Percentiles rank a stretch among this genome's conserved stretches.
Conservation (phyloP, 2,888 invertebrate genomes). For the Osmoderma eremita region DNA sequence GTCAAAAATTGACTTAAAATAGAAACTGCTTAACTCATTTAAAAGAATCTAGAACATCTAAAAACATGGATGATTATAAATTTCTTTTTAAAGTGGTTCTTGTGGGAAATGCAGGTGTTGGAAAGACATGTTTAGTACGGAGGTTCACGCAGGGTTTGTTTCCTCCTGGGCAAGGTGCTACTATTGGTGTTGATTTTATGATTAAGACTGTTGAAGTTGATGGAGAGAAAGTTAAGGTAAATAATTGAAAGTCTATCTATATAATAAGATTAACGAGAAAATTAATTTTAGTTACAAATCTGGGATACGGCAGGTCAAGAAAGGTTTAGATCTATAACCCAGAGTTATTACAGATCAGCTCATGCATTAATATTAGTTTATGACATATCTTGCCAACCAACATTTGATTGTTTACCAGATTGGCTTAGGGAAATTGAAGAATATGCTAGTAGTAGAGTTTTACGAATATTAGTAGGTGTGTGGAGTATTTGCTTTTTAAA, state of each 20-base stretch:
- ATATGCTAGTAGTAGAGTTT: conserved; percentile 94
- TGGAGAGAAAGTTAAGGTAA: conserved; percentile 92
- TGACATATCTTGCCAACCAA: conserved; percentile 97
- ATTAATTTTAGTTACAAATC: conserved; percentile 84
- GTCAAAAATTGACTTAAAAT: conserved; percentile 33
- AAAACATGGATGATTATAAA: conserved; percentile 95
- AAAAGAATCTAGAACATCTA: background rate
- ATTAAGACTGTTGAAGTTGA: conserved; percentile 98
- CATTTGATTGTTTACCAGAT: conserved; percentile 96
- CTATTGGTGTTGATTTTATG: conserved; percentile 99
- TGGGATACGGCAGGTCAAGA: conserved; percentile 99
- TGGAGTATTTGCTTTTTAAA: conserved; percentile 45
- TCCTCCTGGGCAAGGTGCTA: conserved; percentile 98
- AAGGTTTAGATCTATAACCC: conserved; percentile 95
- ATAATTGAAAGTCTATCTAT: no score
- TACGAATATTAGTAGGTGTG: conserved; percentile 93
- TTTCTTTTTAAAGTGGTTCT: conserved; percentile 99
- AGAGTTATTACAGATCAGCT: conserved; percentile 96
- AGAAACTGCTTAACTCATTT: conserved; percentile 8
- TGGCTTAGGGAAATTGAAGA: conserved; percentile 98
- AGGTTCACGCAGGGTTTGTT: conserved; percentile 98
- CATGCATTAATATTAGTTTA: conserved; percentile 97
- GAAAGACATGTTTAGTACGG: conserved; percentile 96
- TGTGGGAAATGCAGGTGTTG: conserved; percentile 98
- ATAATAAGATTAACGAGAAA: no score